phyloP scores from a whole-genome alignment of 2,888 invertebrate genomes.

The Tortrix viridana region DNA sequence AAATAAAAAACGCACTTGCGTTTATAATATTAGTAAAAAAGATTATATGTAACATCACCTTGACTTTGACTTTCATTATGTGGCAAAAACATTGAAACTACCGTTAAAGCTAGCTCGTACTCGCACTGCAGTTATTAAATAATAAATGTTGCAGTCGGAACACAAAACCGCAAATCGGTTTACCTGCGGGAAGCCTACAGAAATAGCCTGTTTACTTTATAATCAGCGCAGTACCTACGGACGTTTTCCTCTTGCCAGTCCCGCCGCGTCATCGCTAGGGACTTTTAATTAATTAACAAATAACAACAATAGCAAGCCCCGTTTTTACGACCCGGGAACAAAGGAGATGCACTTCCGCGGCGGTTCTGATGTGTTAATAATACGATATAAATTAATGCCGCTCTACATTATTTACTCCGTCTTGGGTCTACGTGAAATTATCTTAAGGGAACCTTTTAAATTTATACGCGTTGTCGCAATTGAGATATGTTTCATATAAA shows the following conservation, averaged over 20 bases:
- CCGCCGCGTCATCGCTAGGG: slow-evolving; percentile 44
- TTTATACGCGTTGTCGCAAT: not conserved
- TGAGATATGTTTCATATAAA: too few relatives aligned
- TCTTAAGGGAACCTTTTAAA: not conserved
- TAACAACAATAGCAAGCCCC: slow-evolving; percentile 54
- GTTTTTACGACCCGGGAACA: slow-evolving; percentile 53
- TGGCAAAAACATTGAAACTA: too few relatives aligned
- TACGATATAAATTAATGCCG: slow-evolving; percentile 22
- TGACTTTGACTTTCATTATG: too few relatives aligned
- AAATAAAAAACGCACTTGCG: too few relatives aligned
- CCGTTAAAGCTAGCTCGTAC: not conserved
- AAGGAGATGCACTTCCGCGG: slow-evolving; percentile 39
- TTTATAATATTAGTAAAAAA: too few relatives aligned
- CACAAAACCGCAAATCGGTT: slow-evolving; percentile 8
- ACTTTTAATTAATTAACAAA: slow-evolving; percentile 57
- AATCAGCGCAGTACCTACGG: slow-evolving; percentile 2
- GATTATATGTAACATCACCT: too few relatives aligned
- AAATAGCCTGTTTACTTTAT: slow-evolving; percentile 5
- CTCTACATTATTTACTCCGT: slow-evolving; percentile 1
- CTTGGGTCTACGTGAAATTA: not conserved
- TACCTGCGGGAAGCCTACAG: slow-evolving; percentile 5
- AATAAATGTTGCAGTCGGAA: not conserved
- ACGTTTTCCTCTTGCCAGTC: slow-evolving; percentile 3
- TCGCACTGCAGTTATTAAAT: not conserved
- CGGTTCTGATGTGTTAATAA: slow-evolving; percentile 47